These are phyloP conservation scores for Gobius niger DNA, from an alignment of 2,113 vertebrate species.

Conservation along the genomic window DNA sequence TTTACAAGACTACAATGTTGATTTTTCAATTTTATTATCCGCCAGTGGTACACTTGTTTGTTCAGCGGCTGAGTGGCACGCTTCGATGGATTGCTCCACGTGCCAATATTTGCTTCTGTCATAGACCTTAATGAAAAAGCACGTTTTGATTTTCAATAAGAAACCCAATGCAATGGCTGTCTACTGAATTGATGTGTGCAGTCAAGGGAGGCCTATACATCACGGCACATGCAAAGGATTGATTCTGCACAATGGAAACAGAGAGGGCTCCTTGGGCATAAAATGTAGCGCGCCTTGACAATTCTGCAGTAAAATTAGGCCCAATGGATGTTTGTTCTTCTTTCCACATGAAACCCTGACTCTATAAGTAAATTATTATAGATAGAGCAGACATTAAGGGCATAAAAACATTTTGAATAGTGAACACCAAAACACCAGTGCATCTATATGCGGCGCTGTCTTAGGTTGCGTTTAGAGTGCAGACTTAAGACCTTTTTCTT, in stretches of 20 bases:
- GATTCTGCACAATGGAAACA: background rate
- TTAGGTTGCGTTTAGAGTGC: too few relatives aligned
- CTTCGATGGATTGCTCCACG: slow-evolving; percentile 39
- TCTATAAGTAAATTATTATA: background rate
- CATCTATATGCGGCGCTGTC: too few relatives aligned
- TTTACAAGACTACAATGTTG: background rate
- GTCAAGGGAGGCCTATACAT: slow-evolving; percentile 28
- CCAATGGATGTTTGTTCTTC: background rate
- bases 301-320: background rate
- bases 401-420: too few relatives aligned
- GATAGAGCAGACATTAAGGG: background rate
- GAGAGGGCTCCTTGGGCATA: background rate
- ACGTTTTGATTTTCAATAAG: slow-evolving; percentile 52
- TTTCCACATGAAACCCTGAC: background rate
- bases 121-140: slow-evolving; percentile 46
- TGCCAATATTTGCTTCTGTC: slow-evolving; percentile 28
- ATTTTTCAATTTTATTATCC: background rate
- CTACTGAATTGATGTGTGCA: slow-evolving; percentile 47
- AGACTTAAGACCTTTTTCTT: too few relatives aligned
- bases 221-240: slow-evolving; percentile 16
- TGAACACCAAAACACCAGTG: too few relatives aligned
- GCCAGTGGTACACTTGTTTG: slow-evolving; percentile 7
- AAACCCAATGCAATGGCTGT: slow-evolving; percentile 27
- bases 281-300: background rate
- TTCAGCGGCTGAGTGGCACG: slow-evolving; percentile 19